A percentile compares a stretch with the other conserved stretches of the same genome.
Conservation (phyloP, 2,797 vertebrate species). For the Tympanoctomys barrerae region DNA sequence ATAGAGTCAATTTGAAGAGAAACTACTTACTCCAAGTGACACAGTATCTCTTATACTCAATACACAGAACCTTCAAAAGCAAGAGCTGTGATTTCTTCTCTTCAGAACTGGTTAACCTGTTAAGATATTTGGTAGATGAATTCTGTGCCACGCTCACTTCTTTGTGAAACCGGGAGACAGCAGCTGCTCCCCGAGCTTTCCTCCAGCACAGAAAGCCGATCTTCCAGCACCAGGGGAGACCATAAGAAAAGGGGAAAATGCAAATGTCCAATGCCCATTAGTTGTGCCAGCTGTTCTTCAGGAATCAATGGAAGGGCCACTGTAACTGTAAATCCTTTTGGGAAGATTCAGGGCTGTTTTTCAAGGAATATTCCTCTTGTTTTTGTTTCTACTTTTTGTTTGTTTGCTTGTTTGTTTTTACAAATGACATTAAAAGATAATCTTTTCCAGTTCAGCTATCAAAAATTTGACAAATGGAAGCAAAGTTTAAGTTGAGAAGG, state of each 20-base stretch:
- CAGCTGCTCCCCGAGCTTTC: conserved; percentile 87
- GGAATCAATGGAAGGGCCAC: conserved; percentile 84
- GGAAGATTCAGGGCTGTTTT: neutral
- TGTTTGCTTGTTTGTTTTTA: neutral
- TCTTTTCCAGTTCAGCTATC: conserved; percentile 5
- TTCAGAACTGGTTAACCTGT: conserved; percentile 90
- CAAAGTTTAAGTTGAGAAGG: neutral
- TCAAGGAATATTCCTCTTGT: no score
- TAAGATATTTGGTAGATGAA: conserved; percentile 91
- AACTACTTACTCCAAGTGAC: conserved; percentile 82
- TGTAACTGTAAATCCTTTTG: conserved; percentile 73
- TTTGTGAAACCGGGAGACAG: conserved; percentile 82
- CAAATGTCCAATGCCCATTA: conserved; percentile 88
- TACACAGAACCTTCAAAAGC: conserved; percentile 84
- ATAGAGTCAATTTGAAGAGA: conserved; percentile 80
- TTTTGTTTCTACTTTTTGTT: neutral
- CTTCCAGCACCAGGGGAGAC: conserved; percentile 88
- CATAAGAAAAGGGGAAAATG: conserved; percentile 81
- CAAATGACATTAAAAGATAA: conserved; percentile 55
- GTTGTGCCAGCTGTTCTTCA: conserved; percentile 88
- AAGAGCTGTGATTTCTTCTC: conserved; percentile 88
- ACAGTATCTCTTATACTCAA: conserved; percentile 85
- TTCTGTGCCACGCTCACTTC: conserved; percentile 88
- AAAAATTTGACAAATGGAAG: conserved; percentile 3
- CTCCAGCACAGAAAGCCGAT: conserved; percentile 85